Percentiles rank a stretch among this genome's conserved stretches.
These are phyloP conservation scores for Penaeus japonicus DNA, from an alignment of 1,140 invertebrate genomes.

Conservation along the genomic window DNA sequence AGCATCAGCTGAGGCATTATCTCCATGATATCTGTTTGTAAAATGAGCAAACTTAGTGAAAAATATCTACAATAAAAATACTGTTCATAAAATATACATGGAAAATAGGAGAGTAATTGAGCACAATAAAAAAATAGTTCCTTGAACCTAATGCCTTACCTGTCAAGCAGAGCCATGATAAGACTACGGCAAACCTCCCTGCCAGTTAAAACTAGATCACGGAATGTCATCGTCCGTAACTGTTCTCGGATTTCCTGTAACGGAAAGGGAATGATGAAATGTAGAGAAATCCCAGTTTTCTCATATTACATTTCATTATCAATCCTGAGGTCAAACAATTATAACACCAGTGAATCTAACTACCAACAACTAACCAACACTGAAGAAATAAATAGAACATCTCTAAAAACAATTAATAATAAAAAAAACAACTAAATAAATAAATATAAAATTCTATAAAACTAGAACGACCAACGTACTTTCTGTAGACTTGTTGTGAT, in stretches of 20 bases:
- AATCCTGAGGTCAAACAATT: no score
- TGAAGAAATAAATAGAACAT: no score
- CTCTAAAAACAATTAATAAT: background rate
- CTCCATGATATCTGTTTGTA: constrained; percentile 87
- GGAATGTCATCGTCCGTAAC: constrained; percentile 73
- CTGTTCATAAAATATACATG: background rate
- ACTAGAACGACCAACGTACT: constrained; percentile 26
- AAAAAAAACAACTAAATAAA: background rate
- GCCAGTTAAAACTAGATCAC: constrained; percentile 75
- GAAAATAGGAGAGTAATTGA: constrained; percentile 60
- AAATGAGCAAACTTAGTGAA: constrained; percentile 73
- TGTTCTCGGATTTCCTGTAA: constrained; percentile 70
- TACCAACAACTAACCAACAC: no score
- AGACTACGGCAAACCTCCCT: constrained; percentile 53
- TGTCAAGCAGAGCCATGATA: constrained; percentile 52
- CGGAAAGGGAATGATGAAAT: background rate
- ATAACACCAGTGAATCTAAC: no score
- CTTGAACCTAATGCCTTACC: constrained; percentile 15
- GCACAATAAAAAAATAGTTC: constrained; percentile 71
- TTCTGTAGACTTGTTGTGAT: constrained; percentile 34
- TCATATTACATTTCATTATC: no score
- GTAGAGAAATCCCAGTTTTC: no score
- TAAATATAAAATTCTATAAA: no score
- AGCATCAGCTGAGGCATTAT: constrained; percentile 92
- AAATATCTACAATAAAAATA: background rate